Evolutionary conservation across 1,140 invertebrate genomes (phyloP), one percentile per base, ranked within the genome.

Genomic region (Bombus sibiricus): DNA sequence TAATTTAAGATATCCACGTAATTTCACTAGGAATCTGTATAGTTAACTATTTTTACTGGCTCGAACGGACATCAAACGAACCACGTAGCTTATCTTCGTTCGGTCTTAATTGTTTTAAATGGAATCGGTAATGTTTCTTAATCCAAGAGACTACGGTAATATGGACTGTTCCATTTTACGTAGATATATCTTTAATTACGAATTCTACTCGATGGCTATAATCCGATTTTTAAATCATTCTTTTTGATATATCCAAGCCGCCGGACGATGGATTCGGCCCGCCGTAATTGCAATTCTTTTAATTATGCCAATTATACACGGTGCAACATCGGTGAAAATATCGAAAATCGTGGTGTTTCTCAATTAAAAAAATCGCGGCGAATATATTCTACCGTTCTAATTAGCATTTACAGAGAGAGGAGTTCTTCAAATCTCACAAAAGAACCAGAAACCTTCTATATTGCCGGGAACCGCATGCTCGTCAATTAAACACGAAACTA

Each of bases 401-500:
- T 77, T 77, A 62, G 34, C 57, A 62, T 62, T 41, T 32, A 75
- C 34, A 76, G 25, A 12, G 57, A 77, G 53, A 12, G 75, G 1
- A 3, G 75, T 64, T 64, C 37, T 62, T 39, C 57, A 62, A 8
- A 28, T 41, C n/a, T 13, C 57, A 64, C 37, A 62, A 76, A 76
- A 57, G 53, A 62, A 77, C 25, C 34, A 34, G 57, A 39, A 39
- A 39, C 34, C 10, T 37, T 57, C 25, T 28, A 25, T 25, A 57
- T 76, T 53, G 32, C 28, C 13, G 47, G 53, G 25, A 9, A 37
- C 41, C n/a, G 73, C 15, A 10, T 25, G 47, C 47, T 34, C 59
- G 62, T 66, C 59, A 43, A 79, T 66, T 79, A 66, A 79, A 76
- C 53, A 13, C 32, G 47, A 76, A 59, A 37, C 74, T 37, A 37